These are phyloP conservation scores for Andrena trimmerana DNA, from an alignment of 2,888 invertebrate species.

Conservation along the genomic window DNA sequence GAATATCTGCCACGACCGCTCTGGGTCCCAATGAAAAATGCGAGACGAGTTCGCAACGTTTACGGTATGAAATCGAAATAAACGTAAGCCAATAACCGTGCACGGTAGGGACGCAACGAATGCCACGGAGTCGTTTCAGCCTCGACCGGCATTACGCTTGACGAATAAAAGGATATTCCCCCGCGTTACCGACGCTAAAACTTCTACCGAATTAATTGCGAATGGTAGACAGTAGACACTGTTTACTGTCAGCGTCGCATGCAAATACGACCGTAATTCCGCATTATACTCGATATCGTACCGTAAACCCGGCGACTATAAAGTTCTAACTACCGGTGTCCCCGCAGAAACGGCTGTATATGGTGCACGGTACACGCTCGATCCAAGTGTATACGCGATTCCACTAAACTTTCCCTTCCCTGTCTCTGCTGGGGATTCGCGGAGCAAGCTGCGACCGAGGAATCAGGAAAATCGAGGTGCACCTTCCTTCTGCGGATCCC, in stretches of 20 bases:
- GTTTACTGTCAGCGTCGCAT: constrained; percentile 3
- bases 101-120: not conserved
- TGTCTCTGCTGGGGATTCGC: not conserved
- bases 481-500: not conserved
- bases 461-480: constrained; percentile 41
- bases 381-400: not conserved
- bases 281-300: constrained; percentile 1
- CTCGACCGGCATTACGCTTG: not conserved
- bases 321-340: constrained; percentile 21
- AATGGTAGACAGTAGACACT: not conserved
- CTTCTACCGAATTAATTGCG: constrained; percentile 25
- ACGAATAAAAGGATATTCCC: not conserved
- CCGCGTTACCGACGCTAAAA: not conserved
- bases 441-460: not conserved
- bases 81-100: not conserved
- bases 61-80: not conserved
- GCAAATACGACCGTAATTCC: constrained; percentile 18
- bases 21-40: not conserved
- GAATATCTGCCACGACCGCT: no score
- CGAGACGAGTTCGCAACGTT: not conserved
- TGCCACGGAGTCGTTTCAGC: not conserved
- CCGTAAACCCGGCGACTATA: constrained; percentile 8
- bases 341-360: not conserved
- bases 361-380: not conserved
- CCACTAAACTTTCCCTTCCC: constrained; percentile 28